Conservation (phyloP, 1,140 invertebrate species). For the Papilio polytes region DNA sequence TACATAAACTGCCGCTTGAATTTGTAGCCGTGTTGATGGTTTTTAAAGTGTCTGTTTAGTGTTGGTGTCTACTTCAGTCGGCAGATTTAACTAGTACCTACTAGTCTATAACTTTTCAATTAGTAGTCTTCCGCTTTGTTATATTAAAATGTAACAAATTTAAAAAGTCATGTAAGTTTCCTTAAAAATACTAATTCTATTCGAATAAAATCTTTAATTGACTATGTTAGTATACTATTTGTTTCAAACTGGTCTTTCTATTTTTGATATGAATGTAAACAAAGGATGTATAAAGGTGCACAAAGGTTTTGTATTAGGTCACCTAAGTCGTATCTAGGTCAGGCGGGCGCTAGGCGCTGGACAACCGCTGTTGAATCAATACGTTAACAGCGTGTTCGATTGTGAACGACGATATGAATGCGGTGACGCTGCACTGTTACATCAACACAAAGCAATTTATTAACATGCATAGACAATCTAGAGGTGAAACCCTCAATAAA, state of each 20-base stretch:
- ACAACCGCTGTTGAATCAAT: slow-evolving; percentile 52
- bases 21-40: background rate
- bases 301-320: slow-evolving; percentile 51
- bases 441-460: slow-evolving; percentile 2
- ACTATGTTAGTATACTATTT: background rate
- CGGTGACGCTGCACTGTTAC: background rate
- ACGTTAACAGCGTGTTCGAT: slow-evolving; percentile 47
- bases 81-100: background rate
- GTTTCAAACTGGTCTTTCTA: background rate
- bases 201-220: background rate
- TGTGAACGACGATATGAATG: slow-evolving; percentile 1
- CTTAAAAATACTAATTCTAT: background rate
- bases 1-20: slow-evolving; percentile 7
- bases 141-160: background rate
- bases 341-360: slow-evolving; percentile 45
- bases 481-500: background rate
- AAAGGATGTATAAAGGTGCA: background rate
- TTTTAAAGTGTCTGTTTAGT: background rate
- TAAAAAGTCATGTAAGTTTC: background rate
- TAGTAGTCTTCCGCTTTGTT: background rate
- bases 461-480: background rate
- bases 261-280: slow-evolving; percentile 1
- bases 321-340: slow-evolving; percentile 53
- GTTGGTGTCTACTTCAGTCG: background rate
- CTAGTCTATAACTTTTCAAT: background rate